phyloP scores from a whole-genome alignment of 2,113 vertebrate species.

The Antechinus flavipes region DNA sequence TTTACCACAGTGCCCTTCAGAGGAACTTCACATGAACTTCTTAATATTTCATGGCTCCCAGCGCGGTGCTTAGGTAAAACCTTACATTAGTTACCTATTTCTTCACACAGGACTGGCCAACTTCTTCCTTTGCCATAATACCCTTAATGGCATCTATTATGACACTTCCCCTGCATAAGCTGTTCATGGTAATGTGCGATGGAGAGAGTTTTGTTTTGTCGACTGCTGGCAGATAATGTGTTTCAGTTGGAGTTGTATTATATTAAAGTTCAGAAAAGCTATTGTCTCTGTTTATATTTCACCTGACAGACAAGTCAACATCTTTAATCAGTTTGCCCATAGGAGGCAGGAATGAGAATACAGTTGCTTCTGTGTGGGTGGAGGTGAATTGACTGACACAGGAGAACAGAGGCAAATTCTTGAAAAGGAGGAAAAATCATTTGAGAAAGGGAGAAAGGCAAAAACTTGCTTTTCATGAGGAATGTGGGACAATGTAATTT shows the following conservation, averaged over 20 bases:
- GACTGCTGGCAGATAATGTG: neutral
- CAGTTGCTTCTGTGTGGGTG: constrained; percentile 53
- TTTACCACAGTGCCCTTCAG: neutral
- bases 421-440: neutral
- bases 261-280: constrained; percentile 32
- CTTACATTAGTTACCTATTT: neutral
- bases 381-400: constrained; percentile 68
- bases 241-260: neutral
- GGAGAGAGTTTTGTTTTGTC: neutral
- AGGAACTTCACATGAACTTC: neutral
- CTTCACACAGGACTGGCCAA: neutral
- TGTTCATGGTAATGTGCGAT: neutral
- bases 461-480: neutral
- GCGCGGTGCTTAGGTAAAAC: neutral
- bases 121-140: neutral
- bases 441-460: neutral
- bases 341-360: constrained; percentile 37
- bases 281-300: constrained; percentile 71
- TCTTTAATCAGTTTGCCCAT: constrained; percentile 62
- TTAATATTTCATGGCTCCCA: neutral
- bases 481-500: constrained; percentile 29
- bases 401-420: constrained; percentile 54
- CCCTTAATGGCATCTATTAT: neutral
- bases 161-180: neutral
- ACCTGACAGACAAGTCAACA: constrained; percentile 63